Evolutionary conservation across 2,797 vertebrate species (phyloP), one percentile per base, ranked within the genome.

Genomic region (Decapterus maruadsi): DNA sequence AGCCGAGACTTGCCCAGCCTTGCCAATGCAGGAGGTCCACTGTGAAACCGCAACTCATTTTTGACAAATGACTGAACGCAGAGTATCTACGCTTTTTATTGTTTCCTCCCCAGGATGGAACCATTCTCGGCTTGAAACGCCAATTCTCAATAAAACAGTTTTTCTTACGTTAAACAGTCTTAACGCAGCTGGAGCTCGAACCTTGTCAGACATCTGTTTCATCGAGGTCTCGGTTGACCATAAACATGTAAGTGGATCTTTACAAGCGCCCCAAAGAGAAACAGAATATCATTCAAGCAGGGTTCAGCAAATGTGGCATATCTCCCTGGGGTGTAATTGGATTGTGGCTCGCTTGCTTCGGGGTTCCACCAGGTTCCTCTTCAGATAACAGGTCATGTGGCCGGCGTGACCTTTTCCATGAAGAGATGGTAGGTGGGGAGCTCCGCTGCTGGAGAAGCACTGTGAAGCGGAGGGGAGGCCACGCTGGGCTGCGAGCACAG

Each of bases 331-430:
- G 91, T 87, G 91, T 89, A 90, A 90, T 91, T 87, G 86, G 85
- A 84, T 87, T 92, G 85, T 89, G 82, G 89, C 78, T 54, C 85
- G 90, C 85, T 89, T 72, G 90, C 71, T 81, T 84, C 45, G 86
- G 88, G 80, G 87, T 87, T 88, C 86, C 80, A 81, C 68, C 75
- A 61, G 86, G 86, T 26, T 83, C 80, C 79, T 87, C 89, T 90
- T 91, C 90, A 82, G 88, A 90, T 89, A 90, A 88, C 86, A 69
- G 91, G 86, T 89, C 90, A 90, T 87, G 87, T 91, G 93, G 83
- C 83, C 87, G 22, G 63, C 17, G n/a, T 93, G 91, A 93, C 94
- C 93, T 93, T 94, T 93, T 87, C 83, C 53, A 29, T 71, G 80
- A 81, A 66, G 87, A 62, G 79, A 86, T 43, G 26, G 86, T 77